phyloP scores from a whole-genome alignment of 2,797 vertebrate genomes.

The Alcedo atthis region DNA sequence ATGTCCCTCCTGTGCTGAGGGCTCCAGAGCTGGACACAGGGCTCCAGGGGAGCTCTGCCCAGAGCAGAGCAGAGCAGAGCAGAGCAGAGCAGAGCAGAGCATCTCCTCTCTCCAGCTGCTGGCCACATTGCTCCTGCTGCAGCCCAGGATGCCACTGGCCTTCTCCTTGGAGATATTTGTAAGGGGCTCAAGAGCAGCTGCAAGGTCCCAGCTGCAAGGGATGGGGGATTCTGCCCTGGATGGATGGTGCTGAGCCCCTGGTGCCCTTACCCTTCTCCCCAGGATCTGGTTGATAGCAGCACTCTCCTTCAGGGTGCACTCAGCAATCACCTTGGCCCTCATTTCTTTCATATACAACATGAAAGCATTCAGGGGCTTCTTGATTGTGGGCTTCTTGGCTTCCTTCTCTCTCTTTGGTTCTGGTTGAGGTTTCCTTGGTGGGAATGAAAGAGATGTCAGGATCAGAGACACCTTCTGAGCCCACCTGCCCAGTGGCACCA shows the following conservation, averaged over 20 bases:
- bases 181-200: neutral
- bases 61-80: no score
- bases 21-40: no score
- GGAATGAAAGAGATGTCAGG: conserved; percentile 4
- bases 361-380: conserved; percentile 98
- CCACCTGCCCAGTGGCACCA: neutral
- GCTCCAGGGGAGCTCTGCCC: no score
- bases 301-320: conserved; percentile 98
- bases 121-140: no score
- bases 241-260: accelerated
- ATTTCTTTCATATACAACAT: conserved; percentile 99
- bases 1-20: no score
- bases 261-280: conserved; percentile 89
- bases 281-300: conserved; percentile 99
- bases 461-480: neutral
- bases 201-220: neutral
- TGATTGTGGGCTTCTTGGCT: conserved; percentile 97
- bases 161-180: neutral
- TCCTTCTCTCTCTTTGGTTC: conserved; percentile 96
- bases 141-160: no score
- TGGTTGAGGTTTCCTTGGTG: conserved; percentile 88
- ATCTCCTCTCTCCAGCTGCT: no score
- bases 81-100: no score
- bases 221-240: neutral
- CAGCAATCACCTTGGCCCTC: conserved; percentile 97